A percentile compares a stretch with the other conserved stretches of the same genome.
Conservation (phyloP, 2,113 vertebrate species). For the Lepidothrix coronata region DNA sequence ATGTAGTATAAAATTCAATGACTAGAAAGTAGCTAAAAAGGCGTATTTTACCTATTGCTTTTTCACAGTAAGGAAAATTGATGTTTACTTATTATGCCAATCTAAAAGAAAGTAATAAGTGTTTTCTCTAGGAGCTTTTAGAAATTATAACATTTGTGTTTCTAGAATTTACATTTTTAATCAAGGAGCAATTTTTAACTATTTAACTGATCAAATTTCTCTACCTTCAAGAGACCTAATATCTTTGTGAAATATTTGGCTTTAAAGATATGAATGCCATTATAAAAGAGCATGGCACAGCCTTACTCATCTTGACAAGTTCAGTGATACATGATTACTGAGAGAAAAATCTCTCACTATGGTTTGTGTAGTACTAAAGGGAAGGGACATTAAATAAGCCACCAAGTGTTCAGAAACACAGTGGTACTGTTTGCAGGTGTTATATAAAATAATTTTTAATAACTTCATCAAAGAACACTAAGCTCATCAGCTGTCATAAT, state of each 20-base stretch:
- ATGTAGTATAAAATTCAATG: not conserved
- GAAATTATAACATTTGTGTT: not conserved
- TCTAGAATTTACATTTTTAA: not conserved
- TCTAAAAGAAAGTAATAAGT: not conserved
- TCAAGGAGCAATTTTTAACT: not conserved
- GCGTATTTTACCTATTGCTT: not conserved
- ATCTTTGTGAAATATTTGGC: not conserved
- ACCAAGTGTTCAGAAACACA: not conserved
- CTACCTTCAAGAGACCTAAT: not conserved
- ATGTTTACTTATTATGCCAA: not conserved
- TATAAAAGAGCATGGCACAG: not conserved
- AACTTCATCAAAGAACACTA: not conserved
- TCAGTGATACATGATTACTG: slow-evolving; percentile 13
- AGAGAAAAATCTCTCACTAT: not conserved
- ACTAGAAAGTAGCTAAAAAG: not conserved
- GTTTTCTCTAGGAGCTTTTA: not conserved
- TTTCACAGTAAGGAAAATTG: not conserved
- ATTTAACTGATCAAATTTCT: not conserved
- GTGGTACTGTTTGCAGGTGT: not conserved
- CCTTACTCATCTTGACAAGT: not conserved
- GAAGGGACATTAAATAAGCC: slow-evolving; percentile 16
- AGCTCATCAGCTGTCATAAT: not conserved
- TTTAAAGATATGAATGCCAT: not conserved
- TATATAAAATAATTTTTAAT: not conserved
- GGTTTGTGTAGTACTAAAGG: not conserved